Evolutionary conservation across 92 coral and sea anemone genomes (phyloP), one percentile per base, ranked within the genome.

Genomic region (Porites lobata): DNA sequence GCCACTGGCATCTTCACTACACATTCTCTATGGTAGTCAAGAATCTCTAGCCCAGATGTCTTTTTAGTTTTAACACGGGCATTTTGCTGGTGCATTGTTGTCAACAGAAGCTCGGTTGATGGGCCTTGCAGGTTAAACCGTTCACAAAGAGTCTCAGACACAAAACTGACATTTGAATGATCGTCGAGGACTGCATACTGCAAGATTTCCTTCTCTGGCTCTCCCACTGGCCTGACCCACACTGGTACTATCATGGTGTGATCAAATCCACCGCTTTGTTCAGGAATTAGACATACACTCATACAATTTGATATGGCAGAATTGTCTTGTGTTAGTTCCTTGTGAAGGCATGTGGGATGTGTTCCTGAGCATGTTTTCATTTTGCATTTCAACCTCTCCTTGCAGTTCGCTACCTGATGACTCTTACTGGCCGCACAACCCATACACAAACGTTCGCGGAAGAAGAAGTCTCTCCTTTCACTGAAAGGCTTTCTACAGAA

Each of bases 191-290:
- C 75, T 71, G 82, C 88, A 84, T 72, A 72, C 62, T 0, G 24
- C 24, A 22, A 22, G 24, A 22, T 22, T 22, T 22, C 24, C 24
- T 22, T 22, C 24, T 22, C 24, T 22, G 24, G 58, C 22, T 57
- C 51, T 6, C 22, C 81, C 53, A 12, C 83, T 32, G n/a, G 83
- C 61, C 83, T n/a, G 61, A 84, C 88, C 88, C 88, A 84, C 75
- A 70, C 22, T 70, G 75, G 47, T 56, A 73, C 66, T 9, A 38
- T 84, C 82, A 73, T 84, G 18, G 88, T 38, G 77, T 84, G 50
- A 47, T 82, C 87, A 22, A 13, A 52, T 17, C 17, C 83, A 72
- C 3, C n/a, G 58, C 7, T 22, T 22, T 22, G 24, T 22, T 22
- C 24, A 22, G 24, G 24, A 22, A 22, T 22, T 22, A 22, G 24